Percentiles rank a stretch among this genome's conserved stretches.
Conservation (phyloP, 2,113 vertebrate species). For the Entomyzon cyanotis region DNA sequence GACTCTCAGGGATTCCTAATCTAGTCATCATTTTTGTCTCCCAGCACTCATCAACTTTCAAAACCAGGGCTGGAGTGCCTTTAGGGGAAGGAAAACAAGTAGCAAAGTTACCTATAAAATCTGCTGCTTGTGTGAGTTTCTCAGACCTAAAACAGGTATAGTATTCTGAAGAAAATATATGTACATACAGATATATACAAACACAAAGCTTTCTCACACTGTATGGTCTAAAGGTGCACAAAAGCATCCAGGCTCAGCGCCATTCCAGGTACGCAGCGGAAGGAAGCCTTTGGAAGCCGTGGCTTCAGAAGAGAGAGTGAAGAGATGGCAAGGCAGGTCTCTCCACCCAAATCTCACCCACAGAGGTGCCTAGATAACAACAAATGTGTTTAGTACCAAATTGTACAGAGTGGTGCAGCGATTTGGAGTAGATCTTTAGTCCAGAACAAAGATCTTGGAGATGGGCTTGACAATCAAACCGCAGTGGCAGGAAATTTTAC, state of each 20-base stretch:
- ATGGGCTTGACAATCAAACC: background rate
- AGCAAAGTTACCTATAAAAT: background rate
- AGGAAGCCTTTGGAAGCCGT: background rate
- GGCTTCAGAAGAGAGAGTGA: background rate
- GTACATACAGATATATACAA: background rate
- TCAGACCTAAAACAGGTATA: background rate
- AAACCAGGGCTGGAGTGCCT: background rate
- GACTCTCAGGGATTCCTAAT: background rate
- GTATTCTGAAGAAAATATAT: background rate
- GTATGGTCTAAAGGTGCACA: background rate
- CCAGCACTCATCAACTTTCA: background rate
- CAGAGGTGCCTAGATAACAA: background rate
- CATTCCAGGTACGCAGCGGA: background rate
- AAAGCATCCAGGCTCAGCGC: background rate
- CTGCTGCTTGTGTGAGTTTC: background rate
- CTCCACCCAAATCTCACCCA: background rate
- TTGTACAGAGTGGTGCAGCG: background rate
- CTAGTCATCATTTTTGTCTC: background rate
- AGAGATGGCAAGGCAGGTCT: background rate
- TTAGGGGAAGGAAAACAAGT: background rate
- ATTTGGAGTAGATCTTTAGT: background rate
- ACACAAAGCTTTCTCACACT: background rate
- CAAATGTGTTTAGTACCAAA: fast-evolving
- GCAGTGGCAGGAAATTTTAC: background rate
- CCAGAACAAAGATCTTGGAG: background rate